phyloP scores from a whole-genome alignment of 1,140 invertebrate species.

The Saccostrea cuccullata region DNA sequence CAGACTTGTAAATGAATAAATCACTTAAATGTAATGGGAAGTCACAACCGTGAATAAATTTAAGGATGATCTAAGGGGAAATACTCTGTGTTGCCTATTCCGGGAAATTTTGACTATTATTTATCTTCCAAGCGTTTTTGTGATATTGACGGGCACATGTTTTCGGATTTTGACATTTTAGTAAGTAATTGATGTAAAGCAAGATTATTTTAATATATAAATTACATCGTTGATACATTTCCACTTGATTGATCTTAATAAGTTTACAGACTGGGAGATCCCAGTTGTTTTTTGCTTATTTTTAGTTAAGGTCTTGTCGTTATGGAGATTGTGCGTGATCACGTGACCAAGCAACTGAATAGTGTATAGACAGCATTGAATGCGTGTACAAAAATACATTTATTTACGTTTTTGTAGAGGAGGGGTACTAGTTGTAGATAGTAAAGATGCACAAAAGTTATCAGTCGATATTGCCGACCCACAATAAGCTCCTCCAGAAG shows the following conservation, averaged over 20 bases:
- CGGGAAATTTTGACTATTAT: background rate
- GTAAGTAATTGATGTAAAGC: background rate
- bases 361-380: slow-evolving; percentile 40
- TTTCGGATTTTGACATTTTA: background rate
- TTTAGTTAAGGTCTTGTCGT: slow-evolving; percentile 40
- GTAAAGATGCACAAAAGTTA: slow-evolving; percentile 75
- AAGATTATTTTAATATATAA: background rate
- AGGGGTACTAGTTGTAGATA: slow-evolving; percentile 11
- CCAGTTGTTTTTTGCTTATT: background rate
- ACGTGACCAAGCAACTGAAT: slow-evolving; percentile 51
- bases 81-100: background rate
- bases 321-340: slow-evolving; percentile 51
- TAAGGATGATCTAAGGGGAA: background rate
- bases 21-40: too few species aligned
- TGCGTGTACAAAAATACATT: slow-evolving; percentile 31
- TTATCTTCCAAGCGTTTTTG: background rate
- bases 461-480: slow-evolving; percentile 73
- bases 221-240: background rate
- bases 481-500: slow-evolving; percentile 76
- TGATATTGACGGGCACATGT: slow-evolving; percentile 42
- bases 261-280: background rate
- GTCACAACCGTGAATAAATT: too few species aligned
- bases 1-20: too few species aligned
- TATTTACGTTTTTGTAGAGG: slow-evolving; percentile 23
- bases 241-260: background rate